Evolutionary conservation across 2,888 invertebrate genomes (phyloP), one percentile per base, ranked within the genome.

Genomic region (Pseudoips prasinana): DNA sequence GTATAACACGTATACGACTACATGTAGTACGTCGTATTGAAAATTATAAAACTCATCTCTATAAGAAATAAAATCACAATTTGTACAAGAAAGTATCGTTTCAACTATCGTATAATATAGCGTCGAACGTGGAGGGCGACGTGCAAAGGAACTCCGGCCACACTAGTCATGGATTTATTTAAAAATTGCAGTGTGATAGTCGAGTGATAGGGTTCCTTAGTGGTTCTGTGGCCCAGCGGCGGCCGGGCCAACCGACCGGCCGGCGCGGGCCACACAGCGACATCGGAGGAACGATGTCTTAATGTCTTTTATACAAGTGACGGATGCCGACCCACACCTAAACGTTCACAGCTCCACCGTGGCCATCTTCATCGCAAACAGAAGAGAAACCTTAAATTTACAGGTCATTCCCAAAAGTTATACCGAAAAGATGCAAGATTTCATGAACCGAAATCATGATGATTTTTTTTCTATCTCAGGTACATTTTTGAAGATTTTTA

Each of bases 101-200:
- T 40, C 31, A 35, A 39, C 35, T 34, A 37, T 47, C 33, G 44
- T 23, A 49, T 33, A 35, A 25, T 29, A 30, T 25, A n/a, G n/a
- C n/a, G n/a, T n/a, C n/a, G n/a, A n/a, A 46, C 46, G 36, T 28
- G n/a, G n/a, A n/a, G 46, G 26, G 33, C 40, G 39, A 38, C 39
- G 40, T 42, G 33, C 29, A 45, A 38, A 63, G 66, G 64, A 60
- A 66, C 64, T 47, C 22, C 41, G 43, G 46, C 42, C 50, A 68
- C 85, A 82, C 85, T 77, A 72, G 75, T 70, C 81, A 77, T 70
- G 76, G 79, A 72, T 84, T 85, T 82, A 73, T 57, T 70, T 70
- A 74, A 79, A 83, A 82, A 76, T 76, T 74, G 80, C 73, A 73
- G 82, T 80, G 84, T 82, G 66, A 51, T 38, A 38, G 33, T 62